These are phyloP conservation scores for Aegotheles bennettii DNA, from an alignment of 2,113 vertebrate species.

Conservation along the genomic window DNA sequence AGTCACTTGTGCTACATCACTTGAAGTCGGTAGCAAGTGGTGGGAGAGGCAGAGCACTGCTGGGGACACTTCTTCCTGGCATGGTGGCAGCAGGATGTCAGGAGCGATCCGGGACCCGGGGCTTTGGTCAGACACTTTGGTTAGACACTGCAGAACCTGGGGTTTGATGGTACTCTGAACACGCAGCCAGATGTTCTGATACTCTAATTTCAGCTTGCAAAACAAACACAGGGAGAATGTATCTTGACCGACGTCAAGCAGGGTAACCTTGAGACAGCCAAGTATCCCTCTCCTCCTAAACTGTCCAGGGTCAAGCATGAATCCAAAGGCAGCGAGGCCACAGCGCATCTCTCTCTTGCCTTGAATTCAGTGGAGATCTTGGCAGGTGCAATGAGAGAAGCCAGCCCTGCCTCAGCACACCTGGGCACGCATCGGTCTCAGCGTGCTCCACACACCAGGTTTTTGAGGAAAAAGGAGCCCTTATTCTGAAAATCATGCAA, in stretches of 20 bases:
- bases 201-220: neutral
- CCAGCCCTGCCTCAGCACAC: neutral
- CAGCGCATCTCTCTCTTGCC: rapidly evolving
- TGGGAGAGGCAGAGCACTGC: neutral
- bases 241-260: neutral
- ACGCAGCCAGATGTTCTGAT: neutral
- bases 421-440: rapidly evolving
- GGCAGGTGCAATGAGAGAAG: neutral
- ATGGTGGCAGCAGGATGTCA: neutral
- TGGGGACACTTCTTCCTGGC: neutral
- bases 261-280: neutral
- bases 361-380: neutral
- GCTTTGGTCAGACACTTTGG: neutral
- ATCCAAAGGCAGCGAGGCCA: neutral
- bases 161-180: neutral
- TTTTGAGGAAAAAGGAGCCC: neutral
- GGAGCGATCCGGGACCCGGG: rapidly evolving
- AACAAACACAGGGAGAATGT: neutral
- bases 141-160: neutral
- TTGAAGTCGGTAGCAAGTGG: neutral
- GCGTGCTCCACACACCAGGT: neutral
- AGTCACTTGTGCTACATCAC: neutral
- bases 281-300: neutral
- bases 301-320: neutral
- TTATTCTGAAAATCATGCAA: neutral